Conservation (phyloP, 2,113 vertebrate genomes). For the Tragelaphus strepsiceros region DNA sequence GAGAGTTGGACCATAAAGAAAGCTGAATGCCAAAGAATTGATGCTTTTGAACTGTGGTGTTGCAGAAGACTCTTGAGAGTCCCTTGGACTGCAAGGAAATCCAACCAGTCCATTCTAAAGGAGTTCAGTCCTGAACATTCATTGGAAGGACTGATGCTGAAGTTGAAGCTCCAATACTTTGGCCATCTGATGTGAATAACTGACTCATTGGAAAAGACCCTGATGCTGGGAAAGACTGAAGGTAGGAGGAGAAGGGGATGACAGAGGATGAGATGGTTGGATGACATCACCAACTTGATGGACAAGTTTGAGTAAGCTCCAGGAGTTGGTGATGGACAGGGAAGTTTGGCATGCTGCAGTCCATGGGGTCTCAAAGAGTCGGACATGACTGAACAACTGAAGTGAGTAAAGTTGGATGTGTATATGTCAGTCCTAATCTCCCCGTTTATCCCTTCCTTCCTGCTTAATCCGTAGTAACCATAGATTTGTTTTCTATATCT, state of each 20-base stretch:
- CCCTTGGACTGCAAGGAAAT: neutral
- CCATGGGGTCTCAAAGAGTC: neutral
- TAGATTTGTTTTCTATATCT: neutral
- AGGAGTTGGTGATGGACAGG: neutral
- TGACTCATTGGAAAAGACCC: neutral
- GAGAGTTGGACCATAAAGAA: neutral
- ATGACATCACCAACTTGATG: neutral
- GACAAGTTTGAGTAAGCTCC: neutral
- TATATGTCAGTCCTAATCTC: neutral
- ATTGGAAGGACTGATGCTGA: neutral
- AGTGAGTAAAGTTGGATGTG: neutral
- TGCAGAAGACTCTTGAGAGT: neutral
- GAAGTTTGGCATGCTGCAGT: neutral
- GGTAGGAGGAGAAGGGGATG: neutral
- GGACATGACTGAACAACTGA: neutral
- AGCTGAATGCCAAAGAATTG: neutral
- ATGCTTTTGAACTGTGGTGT: neutral
- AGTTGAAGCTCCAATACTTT: neutral
- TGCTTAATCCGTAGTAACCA: neutral
- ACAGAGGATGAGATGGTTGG: neutral
- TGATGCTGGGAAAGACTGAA: neutral
- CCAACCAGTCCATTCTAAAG: neutral
- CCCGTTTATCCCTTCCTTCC: neutral
- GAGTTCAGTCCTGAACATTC: neutral
- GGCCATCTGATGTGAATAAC: neutral